phyloP scores from a whole-genome alignment of 2,797 vertebrate genomes.

The Fistularia tabacaria region DNA sequence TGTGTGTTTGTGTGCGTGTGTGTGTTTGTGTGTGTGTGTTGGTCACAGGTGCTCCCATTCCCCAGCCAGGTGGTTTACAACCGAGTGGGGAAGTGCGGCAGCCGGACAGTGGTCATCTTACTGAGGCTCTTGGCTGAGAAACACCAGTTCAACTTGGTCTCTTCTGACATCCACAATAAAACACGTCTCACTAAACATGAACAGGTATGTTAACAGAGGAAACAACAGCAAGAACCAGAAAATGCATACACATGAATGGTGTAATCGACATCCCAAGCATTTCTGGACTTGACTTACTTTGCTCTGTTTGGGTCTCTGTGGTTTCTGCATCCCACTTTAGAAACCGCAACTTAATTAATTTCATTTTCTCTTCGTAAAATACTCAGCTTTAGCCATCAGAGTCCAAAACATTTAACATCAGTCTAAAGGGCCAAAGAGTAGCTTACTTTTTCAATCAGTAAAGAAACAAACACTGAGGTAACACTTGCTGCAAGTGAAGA shows the following conservation, averaged over 20 bases:
- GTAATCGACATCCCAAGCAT: not conserved
- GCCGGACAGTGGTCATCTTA: slow-evolving; percentile 93
- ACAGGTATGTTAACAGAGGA: slow-evolving; percentile 74
- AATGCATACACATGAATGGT: not conserved
- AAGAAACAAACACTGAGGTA: slow-evolving; percentile 3
- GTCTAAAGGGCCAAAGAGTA: slow-evolving; percentile 3
- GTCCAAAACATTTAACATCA: not conserved
- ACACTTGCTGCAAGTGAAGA: slow-evolving; percentile 1
- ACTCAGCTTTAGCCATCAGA: not conserved
- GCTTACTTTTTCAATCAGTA: slow-evolving; percentile 2
- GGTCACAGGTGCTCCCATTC: slow-evolving; percentile 86
- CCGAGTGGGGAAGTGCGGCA: slow-evolving; percentile 97
- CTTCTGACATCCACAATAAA: slow-evolving; percentile 98
- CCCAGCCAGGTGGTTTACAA: slow-evolving; percentile 98
- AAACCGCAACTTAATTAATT: not conserved
- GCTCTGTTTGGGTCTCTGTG: slow-evolving; percentile 1
- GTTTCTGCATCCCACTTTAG: slow-evolving; percentile 1
- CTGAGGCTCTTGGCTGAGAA: slow-evolving; percentile 90
- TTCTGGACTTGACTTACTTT: not conserved
- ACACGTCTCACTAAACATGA: slow-evolving; percentile 95
- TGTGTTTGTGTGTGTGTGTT: slow-evolving; percentile 9
- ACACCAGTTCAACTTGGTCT: slow-evolving; percentile 92
- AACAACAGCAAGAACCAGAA: no score
- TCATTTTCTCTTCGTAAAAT: slow-evolving; percentile 2
- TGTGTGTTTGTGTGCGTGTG: not conserved